phyloP scores from a whole-genome alignment of 1,140 invertebrate genomes.

The Brachionus sp. region DNA sequence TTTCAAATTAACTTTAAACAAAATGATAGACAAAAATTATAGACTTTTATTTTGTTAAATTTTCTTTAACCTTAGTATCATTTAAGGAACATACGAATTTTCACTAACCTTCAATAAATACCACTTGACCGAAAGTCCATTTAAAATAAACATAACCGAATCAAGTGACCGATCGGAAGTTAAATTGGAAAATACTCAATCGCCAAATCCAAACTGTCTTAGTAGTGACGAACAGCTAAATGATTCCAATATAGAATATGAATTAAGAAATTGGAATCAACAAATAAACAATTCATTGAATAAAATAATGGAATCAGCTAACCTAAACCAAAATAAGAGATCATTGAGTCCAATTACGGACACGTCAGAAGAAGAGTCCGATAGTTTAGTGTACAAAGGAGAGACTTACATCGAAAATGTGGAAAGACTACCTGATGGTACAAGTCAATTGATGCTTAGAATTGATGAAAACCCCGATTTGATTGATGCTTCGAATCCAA shows the following conservation, averaged over 20 bases:
- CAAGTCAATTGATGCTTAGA: conserved; percentile 2
- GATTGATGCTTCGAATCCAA: background rate
- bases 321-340: background rate
- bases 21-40: background rate
- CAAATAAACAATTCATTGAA: conserved; percentile 25
- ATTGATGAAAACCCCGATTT: background rate
- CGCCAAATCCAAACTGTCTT: background rate
- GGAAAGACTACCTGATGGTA: background rate
- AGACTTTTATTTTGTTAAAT: background rate
- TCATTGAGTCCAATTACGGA: background rate
- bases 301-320: conserved; percentile 34
- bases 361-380: conserved; percentile 25
- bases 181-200: background rate
- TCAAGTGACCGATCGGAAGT: background rate
- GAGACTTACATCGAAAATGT: conserved; percentile 34
- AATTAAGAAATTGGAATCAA: conserved; percentile 39
- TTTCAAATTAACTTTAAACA: background rate
- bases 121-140: conserved; percentile 25
- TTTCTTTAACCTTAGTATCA: background rate
- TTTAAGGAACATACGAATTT: conserved; percentile 38
- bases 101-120: conserved; percentile 31
- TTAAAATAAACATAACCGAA: background rate
- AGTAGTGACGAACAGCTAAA: background rate
- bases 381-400: conserved; percentile 10
- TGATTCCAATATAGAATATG: conserved; percentile 34